These are phyloP conservation scores for Anoplius nigerrimus DNA, from an alignment of 2,888 invertebrate species.

Conservation along the genomic window DNA sequence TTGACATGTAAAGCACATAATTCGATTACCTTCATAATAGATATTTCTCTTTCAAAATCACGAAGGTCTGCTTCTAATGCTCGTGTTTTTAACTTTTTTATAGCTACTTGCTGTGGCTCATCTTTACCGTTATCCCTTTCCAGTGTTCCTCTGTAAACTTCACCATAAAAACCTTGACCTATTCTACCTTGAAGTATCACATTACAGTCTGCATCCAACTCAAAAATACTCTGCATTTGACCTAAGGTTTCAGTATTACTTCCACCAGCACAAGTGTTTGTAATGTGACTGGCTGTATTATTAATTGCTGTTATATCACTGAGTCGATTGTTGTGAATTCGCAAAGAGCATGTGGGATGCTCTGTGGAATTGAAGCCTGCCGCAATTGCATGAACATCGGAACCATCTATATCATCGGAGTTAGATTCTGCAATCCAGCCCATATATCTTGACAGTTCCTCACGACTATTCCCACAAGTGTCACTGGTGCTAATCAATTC, in stretches of 20 bases:
- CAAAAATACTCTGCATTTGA: constrained; percentile 77
- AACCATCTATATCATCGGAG: constrained; percentile 36
- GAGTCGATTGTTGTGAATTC: constrained; percentile 30
- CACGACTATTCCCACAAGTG: constrained; percentile 55
- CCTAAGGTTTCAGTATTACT: constrained; percentile 58
- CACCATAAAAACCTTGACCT: constrained; percentile 90
- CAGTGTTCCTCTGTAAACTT: constrained; percentile 87
- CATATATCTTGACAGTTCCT: constrained; percentile 60
- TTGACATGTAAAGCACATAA: not conserved
- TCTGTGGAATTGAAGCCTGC: constrained; percentile 30
- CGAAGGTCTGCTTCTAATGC: constrained; percentile 77
- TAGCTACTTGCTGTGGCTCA: constrained; percentile 79
- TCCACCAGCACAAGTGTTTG: constrained; percentile 26
- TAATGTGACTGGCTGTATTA: constrained; percentile 12
- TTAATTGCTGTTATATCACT: constrained; percentile 40
- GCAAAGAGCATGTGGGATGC: constrained; percentile 27
- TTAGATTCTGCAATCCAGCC: constrained; percentile 58
- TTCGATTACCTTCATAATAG: constrained; percentile 86
- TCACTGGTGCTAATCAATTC: constrained; percentile 45
- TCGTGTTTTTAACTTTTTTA: constrained; percentile 81
- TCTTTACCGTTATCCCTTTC: constrained; percentile 77
- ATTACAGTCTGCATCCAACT: constrained; percentile 78
- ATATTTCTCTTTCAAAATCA: constrained; percentile 90
- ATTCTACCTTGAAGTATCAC: constrained; percentile 80
- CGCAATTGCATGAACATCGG: constrained; percentile 26